Evolutionary conservation across 2,888 invertebrate genomes (phyloP).

Genomic region (Drosophila pseudotalamancana): DNA sequence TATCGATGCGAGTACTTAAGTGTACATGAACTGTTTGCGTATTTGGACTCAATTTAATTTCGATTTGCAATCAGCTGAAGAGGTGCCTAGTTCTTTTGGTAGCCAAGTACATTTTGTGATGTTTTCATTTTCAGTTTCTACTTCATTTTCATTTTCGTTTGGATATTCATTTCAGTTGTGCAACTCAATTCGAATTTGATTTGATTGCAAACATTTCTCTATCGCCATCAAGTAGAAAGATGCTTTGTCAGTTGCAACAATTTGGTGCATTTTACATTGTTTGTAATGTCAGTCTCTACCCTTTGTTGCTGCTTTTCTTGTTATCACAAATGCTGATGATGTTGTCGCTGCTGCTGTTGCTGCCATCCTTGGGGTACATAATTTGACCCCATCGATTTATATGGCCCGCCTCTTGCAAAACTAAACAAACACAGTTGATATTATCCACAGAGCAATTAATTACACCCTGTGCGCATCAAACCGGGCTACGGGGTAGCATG

Average conservation of each 20-base stretch:
- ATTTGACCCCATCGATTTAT: slow-evolving; percentile 52
- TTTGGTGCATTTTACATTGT: slow-evolving; percentile 71
- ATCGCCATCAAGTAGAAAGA: slow-evolving; percentile 26
- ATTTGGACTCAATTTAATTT: slow-evolving; percentile 51
- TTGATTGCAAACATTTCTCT: slow-evolving; percentile 62
- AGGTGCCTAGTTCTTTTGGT: slow-evolving; percentile 27
- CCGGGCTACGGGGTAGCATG: background rate
- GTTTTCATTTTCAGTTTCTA: slow-evolving; percentile 51
- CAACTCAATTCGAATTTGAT: slow-evolving; percentile 74
- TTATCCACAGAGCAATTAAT: slow-evolving; percentile 64
- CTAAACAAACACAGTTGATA: slow-evolving; percentile 56
- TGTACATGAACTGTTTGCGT: slow-evolving; percentile 21
- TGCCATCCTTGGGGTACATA: slow-evolving; percentile 31
- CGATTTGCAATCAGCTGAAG: slow-evolving; percentile 65
- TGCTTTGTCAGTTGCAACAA: slow-evolving; percentile 57
- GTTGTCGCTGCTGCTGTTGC: slow-evolving; percentile 8
- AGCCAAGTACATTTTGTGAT: slow-evolving; percentile 37
- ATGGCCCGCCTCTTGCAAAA: slow-evolving; percentile 9
- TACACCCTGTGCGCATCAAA: background rate
- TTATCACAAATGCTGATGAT: slow-evolving; percentile 10
- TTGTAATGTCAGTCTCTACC: slow-evolving; percentile 53
- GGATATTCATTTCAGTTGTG: slow-evolving; percentile 46
- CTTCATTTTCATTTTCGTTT: slow-evolving; percentile 43
- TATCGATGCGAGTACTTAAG: slow-evolving; percentile 7
- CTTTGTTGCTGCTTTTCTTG: slow-evolving; percentile 3